phyloP scores from a whole-genome alignment of 2,797 vertebrate genomes.

The Nannoperca australis region DNA sequence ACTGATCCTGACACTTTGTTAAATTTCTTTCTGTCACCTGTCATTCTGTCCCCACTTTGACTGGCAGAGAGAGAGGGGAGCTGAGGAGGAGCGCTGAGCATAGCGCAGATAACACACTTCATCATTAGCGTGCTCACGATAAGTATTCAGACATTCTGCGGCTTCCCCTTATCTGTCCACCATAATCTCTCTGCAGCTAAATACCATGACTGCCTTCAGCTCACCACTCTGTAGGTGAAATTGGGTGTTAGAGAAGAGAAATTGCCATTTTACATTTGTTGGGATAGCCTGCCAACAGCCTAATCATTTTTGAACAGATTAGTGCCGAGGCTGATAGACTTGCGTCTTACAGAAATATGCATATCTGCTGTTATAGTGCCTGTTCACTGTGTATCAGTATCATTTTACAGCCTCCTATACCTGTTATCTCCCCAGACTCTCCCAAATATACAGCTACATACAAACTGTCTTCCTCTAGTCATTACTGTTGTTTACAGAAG shows the following conservation, averaged over 20 bases:
- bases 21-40: conserved; percentile 58
- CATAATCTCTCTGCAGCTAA: conserved; percentile 76
- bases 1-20: conserved; percentile 58
- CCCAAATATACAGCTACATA: conserved; percentile 14
- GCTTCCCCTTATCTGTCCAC: conserved; percentile 78
- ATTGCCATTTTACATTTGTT: conserved; percentile 56
- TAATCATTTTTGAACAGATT: conserved; percentile 67
- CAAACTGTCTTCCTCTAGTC: conserved; percentile 27
- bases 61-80: conserved; percentile 48
- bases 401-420: conserved; percentile 24
- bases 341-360: conserved; percentile 35
- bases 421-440: conserved; percentile 27
- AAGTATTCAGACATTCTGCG: conserved; percentile 80
- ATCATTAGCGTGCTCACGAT: conserved; percentile 77
- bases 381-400: conserved; percentile 19
- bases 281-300: conserved; percentile 54
- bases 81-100: conserved; percentile 70
- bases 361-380: conserved; percentile 23
- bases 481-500: conserved; percentile 47
- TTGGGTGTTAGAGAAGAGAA: conserved; percentile 54
- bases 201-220: conserved; percentile 68
- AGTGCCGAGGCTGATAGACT: conserved; percentile 53
- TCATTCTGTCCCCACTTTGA: conserved; percentile 58
- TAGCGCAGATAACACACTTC: conserved; percentile 80
- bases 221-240: conserved; percentile 56